These are phyloP conservation scores for Nasonia vitripennis DNA, from an alignment of 1,140 invertebrate genomes.

Conservation along the genomic window DNA sequence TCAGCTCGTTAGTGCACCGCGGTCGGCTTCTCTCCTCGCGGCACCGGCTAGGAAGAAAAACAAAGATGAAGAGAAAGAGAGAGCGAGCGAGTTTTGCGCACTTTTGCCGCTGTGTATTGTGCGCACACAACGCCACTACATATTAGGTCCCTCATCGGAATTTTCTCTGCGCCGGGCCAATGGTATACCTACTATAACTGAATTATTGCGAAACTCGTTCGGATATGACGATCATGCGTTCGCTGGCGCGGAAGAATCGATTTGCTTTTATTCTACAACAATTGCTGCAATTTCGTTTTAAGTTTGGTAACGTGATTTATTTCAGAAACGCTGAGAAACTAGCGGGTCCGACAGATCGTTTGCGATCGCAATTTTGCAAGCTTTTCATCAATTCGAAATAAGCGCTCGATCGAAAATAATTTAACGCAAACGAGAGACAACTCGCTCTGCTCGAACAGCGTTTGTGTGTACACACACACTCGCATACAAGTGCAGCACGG, in stretches of 20 bases:
- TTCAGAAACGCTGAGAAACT: not conserved
- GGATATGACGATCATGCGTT: too few species aligned
- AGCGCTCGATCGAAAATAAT: not conserved
- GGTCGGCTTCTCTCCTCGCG: not conserved
- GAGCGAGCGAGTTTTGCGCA: not conserved
- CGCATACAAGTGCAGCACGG: slow-evolving; percentile 42
- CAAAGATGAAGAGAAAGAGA: not conserved
- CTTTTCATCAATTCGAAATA: not conserved
- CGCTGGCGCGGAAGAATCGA: too few species aligned
- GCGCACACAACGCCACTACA: not conserved
- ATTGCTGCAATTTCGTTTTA: not conserved
- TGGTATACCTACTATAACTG: not conserved
- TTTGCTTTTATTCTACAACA: not conserved
- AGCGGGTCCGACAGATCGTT: not conserved
- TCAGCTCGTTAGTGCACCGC: slow-evolving; percentile 63
- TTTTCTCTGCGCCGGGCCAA: not conserved
- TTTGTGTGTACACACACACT: not conserved
- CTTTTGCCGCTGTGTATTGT: not conserved
- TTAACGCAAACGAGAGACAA: not conserved
- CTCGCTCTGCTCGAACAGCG: not conserved
- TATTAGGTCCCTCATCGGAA: not conserved
- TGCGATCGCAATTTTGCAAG: not conserved
- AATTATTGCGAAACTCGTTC: not conserved
- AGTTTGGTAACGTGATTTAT: not conserved
- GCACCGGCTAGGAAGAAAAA: not conserved